A percentile compares a stretch with the other conserved stretches of the same genome.
Evolutionary conservation across 2,888 invertebrate species (phyloP).

Genomic region (Euplagia quadripunctaria): DNA sequence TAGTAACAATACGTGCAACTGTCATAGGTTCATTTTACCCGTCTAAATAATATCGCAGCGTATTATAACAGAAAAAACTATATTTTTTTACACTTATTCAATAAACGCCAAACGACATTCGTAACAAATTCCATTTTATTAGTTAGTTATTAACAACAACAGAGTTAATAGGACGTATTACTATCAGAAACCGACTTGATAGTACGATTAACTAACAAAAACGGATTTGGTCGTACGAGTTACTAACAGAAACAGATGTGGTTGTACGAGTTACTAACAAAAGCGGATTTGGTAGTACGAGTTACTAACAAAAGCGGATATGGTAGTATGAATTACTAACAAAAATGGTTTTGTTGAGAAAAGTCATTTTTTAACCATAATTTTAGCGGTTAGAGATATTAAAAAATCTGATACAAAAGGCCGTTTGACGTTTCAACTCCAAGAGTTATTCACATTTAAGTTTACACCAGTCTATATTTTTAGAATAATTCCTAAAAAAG

Average conservation of each 20-base stretch:
- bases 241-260: not conserved
- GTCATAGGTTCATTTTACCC: not conserved
- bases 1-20: no score
- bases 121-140: no score
- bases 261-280: not conserved
- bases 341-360: no score
- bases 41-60: not conserved
- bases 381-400: no score
- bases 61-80: not conserved
- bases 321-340: not conserved
- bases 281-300: not conserved
- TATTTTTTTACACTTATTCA: not conserved
- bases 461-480: not conserved
- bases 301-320: conserved; percentile 4
- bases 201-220: not conserved
- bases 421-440: no score
- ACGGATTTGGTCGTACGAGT: not conserved
- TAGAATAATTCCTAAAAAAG: not conserved
- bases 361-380: no score
- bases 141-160: no score
- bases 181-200: not conserved
- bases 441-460: not conserved
- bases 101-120: no score
- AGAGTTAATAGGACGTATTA: no score
- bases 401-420: no score